phyloP scores from a whole-genome alignment of 2,888 invertebrate genomes.

The Trachelus troglodyta region DNA sequence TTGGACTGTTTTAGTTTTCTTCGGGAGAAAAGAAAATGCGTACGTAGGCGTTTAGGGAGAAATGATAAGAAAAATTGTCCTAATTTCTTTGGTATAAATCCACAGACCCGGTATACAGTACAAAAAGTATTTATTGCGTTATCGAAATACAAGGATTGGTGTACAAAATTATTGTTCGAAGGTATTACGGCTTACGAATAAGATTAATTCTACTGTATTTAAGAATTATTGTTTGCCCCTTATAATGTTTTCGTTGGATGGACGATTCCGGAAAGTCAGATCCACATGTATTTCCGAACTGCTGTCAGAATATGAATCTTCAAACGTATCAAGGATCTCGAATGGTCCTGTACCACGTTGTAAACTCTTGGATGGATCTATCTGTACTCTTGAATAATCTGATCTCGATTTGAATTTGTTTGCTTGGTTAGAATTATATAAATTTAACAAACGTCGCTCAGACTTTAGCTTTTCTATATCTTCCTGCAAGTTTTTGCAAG shows the following conservation, averaged over 20 bases:
- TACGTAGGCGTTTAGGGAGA: neutral
- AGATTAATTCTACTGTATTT: neutral
- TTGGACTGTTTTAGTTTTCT: conserved; percentile 2
- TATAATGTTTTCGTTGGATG: neutral
- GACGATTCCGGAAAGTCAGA: neutral
- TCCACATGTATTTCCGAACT: neutral
- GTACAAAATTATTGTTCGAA: neutral
- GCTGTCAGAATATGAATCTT: neutral
- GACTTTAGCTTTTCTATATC: neutral
- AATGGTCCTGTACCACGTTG: neutral
- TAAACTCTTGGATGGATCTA: neutral
- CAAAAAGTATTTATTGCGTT: conserved; percentile 10
- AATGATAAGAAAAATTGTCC: neutral
- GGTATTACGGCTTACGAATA: neutral
- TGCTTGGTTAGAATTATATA: conserved; percentile 30
- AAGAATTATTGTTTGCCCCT: neutral
- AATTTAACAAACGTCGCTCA: conserved; percentile 5
- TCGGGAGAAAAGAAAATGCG: neutral
- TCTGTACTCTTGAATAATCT: neutral
- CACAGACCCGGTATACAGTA: neutral
- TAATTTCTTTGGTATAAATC: neutral
- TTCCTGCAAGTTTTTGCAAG: neutral
- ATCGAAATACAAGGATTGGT: conserved; percentile 24
- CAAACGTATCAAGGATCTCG: neutral
- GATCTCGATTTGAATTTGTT: neutral